These are phyloP conservation scores for Microhierax caerulescens DNA, from an alignment of 2,797 vertebrate species.

Conservation along the genomic window DNA sequence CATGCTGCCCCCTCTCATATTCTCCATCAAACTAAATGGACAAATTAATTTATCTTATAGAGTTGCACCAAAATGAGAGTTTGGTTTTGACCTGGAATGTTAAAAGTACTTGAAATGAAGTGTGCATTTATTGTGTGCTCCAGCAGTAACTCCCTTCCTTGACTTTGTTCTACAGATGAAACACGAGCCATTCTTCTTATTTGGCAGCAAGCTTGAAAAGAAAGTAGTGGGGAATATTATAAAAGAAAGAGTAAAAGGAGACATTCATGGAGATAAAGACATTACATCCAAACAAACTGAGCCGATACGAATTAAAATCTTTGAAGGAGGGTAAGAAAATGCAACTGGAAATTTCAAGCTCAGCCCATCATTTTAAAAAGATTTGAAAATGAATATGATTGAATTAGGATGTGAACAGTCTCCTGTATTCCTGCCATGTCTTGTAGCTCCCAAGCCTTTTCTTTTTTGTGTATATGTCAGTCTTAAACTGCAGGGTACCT, in stretches of 20 bases:
- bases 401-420: background rate
- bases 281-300: slow-evolving; percentile 86
- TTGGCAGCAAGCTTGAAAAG: slow-evolving; percentile 88
- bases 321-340: slow-evolving; percentile 96
- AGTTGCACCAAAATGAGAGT: background rate
- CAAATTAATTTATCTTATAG: background rate
- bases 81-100: slow-evolving; percentile 44
- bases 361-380: slow-evolving; percentile 13
- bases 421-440: background rate
- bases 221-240: slow-evolving; percentile 89
- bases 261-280: slow-evolving; percentile 91
- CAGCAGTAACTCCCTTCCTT: slow-evolving; percentile 62
- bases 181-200: slow-evolving; percentile 90
- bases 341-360: slow-evolving; percentile 41
- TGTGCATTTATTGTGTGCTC: slow-evolving; percentile 39
- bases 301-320: slow-evolving; percentile 97
- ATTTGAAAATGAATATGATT: slow-evolving; percentile 8
- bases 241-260: slow-evolving; percentile 92
- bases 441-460: background rate
- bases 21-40: background rate
- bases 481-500: background rate
- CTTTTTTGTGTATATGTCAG: background rate
- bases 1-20: background rate
- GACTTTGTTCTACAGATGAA: slow-evolving; percentile 85
- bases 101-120: slow-evolving; percentile 53